These are phyloP conservation scores for Pangasius djambal DNA, from an alignment of 2,797 vertebrate genomes.

Conservation along the genomic window DNA sequence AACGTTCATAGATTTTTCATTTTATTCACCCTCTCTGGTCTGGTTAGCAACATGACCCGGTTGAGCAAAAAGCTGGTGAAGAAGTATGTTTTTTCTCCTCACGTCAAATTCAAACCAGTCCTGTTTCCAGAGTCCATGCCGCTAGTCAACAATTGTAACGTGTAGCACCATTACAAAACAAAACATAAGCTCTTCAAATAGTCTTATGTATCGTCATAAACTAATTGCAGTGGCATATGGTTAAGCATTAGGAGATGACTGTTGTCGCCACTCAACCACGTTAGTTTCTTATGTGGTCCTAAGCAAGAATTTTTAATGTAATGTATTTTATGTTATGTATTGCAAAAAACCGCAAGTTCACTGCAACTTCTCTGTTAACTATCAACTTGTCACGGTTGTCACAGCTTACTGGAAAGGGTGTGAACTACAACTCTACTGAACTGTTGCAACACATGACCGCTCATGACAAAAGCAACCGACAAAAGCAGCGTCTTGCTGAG, in stretches of 20 bases:
- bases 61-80: background rate
- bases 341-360: background rate
- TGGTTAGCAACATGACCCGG: background rate
- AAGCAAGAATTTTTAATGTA: no score
- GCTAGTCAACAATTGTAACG: background rate
- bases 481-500: background rate
- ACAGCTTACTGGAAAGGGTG: slow-evolving; percentile 18
- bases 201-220: background rate
- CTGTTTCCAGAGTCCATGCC: background rate
- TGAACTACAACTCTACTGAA: slow-evolving; percentile 28
- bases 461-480: slow-evolving; percentile 10
- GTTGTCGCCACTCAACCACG: background rate
- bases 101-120: background rate
- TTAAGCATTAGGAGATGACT: background rate
- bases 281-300: background rate
- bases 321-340: no score
- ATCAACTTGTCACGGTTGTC: background rate
- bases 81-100: background rate
- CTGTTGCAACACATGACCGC: slow-evolving; percentile 22
- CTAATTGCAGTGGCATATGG: background rate
- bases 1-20: background rate
- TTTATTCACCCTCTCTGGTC: background rate
- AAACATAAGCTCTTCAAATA: background rate
- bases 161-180: background rate
- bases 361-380: slow-evolving; percentile 10